Evolutionary conservation across 2,888 invertebrate species (phyloP), one percentile per base, ranked within the genome.

Genomic region (Colletes collaris): DNA sequence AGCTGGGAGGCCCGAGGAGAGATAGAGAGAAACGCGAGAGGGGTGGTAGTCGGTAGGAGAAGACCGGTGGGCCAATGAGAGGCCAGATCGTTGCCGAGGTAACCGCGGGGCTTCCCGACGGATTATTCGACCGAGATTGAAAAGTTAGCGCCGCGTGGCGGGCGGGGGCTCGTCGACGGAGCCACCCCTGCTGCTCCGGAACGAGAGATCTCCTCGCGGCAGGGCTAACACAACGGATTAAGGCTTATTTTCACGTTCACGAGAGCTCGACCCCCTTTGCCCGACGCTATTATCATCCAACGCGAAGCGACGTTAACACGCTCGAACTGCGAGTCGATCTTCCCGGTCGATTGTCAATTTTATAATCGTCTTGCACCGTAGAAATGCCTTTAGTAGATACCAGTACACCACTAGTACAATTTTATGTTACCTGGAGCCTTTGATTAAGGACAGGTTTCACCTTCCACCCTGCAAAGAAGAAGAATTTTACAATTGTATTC

Each of bases 81-180:
- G 88, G 87, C 84, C 84, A 86, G 92, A 92, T 92, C 91, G 93
- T 93, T 93, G 92, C 91, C 91, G 90, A 90, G 92, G 92, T 91
- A 92, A 93, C 92, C 89, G 88, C 85, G 85, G 88, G 88, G 89
- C 83, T 87, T 88, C 83, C 86, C 83, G 85, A 86, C 87, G 88
- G 89, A 92, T 92, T 90, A 92, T 92, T 92, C 92, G 92, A 90
- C 90, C 91, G 92, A 92, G 89, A 92, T 93, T 91, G 93, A 92
- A 92, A 93, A 92, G 92, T 92, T 92, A 92, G 86, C 87, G 84
- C 79, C 82, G 86, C 44, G 73, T 16, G 16, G 72, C 66, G 49
- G 71, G 73, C 68, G 77, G 77, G 71, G 72, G 76, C 60, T 80
- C 58, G 77, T 65, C 69, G 81, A 62, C 73, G 74, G 58, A 81